Percentiles rank a stretch among this genome's conserved stretches.
Evolutionary conservation across 2,113 vertebrate species (phyloP).

Genomic region (Psittacula cyanocephala): DNA sequence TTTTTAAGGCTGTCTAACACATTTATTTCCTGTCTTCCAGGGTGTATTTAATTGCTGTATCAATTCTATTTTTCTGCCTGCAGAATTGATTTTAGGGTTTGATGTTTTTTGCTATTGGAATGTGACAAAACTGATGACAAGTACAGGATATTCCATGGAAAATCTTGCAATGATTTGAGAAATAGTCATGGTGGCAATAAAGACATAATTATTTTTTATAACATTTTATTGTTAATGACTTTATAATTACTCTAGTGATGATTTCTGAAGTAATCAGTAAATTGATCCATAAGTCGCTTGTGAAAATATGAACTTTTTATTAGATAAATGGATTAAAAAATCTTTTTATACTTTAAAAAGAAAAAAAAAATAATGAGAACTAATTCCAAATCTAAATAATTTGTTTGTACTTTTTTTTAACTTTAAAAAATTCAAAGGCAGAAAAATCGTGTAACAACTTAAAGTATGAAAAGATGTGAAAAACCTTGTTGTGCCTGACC

Average conservation of each 20-base stretch:
- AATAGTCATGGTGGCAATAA: background rate
- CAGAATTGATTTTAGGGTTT: background rate
- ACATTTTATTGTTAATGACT: background rate
- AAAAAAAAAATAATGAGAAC: background rate
- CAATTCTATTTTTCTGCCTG: background rate
- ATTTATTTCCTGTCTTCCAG: background rate
- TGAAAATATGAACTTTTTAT: background rate
- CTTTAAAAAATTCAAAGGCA: background rate
- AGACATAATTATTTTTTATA: background rate
- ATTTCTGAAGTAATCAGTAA: background rate
- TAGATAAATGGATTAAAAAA: background rate
- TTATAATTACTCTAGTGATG: background rate
- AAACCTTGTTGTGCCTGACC: background rate
- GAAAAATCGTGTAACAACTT: background rate
- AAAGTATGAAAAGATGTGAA: background rate
- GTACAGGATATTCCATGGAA: background rate
- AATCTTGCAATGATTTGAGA: background rate
- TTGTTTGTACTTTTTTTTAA: background rate
- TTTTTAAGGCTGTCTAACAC: background rate
- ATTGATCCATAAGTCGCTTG: background rate
- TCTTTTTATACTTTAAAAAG: background rate
- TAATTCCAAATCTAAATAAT: background rate
- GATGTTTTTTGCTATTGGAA: rapidly evolving
- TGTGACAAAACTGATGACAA: background rate
- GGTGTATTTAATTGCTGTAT: background rate